A percentile compares a stretch with the other conserved stretches of the same genome.
Evolutionary conservation across 2,113 vertebrate species (phyloP).

Genomic region (Pseudorectes ferrugineus): DNA sequence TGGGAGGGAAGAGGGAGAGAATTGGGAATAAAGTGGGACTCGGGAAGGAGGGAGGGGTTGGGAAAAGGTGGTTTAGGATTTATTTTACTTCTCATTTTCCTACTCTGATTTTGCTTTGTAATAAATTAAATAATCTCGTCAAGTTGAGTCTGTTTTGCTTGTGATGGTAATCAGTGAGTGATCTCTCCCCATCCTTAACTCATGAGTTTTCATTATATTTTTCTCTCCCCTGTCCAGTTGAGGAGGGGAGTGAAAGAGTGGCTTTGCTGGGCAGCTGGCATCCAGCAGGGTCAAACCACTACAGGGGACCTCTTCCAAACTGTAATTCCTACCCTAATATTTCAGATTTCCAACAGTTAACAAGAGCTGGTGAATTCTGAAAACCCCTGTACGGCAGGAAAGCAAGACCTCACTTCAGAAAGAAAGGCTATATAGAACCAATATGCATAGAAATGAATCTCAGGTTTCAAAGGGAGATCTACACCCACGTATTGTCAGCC

Average conservation of each 20-base stretch:
- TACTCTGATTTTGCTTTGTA: neutral
- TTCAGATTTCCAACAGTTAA: neutral
- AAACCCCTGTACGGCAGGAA: neutral
- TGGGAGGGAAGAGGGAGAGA: neutral
- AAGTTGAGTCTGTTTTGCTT: neutral
- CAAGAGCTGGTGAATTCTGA: neutral
- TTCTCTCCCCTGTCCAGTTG: neutral
- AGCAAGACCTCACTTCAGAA: neutral
- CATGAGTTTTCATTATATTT: neutral
- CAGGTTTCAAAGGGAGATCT: neutral
- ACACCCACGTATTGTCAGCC: accelerated
- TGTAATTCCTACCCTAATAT: neutral
- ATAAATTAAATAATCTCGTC: neutral
- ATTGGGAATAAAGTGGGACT: neutral
- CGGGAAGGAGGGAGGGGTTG: neutral
- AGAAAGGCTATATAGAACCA: neutral
- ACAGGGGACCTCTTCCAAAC: neutral
- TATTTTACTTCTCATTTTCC: neutral
- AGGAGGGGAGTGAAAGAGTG: neutral
- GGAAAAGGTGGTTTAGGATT: neutral
- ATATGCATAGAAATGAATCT: neutral
- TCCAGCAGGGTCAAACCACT: neutral
- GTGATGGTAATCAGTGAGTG: neutral
- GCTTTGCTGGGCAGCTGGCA: neutral
- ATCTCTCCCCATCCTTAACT: neutral